Evolutionary conservation across 2,888 invertebrate species (phyloP).

Genomic region (Melolontha melolontha): DNA sequence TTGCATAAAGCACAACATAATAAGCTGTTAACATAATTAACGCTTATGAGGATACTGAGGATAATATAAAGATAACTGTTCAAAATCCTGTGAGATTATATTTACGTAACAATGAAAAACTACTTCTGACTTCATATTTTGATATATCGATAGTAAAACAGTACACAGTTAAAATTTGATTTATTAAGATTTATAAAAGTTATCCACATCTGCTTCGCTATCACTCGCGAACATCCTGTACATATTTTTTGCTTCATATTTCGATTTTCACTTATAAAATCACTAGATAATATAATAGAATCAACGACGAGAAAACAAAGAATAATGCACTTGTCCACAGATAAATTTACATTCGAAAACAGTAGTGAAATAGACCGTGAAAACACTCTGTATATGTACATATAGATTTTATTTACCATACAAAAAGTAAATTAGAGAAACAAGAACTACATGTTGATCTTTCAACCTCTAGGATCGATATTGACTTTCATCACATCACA

Average conservation of each 20-base stretch:
- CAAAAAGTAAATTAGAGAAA: constrained; percentile 6
- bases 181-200: constrained; percentile 32
- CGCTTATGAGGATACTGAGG: too few species aligned
- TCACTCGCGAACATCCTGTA: not conserved
- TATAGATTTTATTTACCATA: not conserved
- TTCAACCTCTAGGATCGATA: constrained; percentile 16
- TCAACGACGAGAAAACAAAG: constrained; percentile 4
- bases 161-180: constrained; percentile 37
- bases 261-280: not conserved
- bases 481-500: constrained; percentile 23
- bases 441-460: not conserved
- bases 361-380: constrained; percentile 10
- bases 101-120: constrained; percentile 1
- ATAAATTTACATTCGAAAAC: not conserved
- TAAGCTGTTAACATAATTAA: too few species aligned
- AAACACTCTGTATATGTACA: constrained; percentile 2
- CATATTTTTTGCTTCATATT: not conserved
- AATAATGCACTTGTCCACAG: too few species aligned
- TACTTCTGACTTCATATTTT: constrained; percentile 31
- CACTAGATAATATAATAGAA: not conserved
- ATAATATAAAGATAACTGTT: too few species aligned
- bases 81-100: too few species aligned
- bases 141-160: constrained; percentile 31
- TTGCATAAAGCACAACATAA: too few species aligned
- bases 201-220: not conserved